Base-by-base conservation (phyloP, 2,113 vertebrate genomes). In the Tylochromis polylepis region DNA sequence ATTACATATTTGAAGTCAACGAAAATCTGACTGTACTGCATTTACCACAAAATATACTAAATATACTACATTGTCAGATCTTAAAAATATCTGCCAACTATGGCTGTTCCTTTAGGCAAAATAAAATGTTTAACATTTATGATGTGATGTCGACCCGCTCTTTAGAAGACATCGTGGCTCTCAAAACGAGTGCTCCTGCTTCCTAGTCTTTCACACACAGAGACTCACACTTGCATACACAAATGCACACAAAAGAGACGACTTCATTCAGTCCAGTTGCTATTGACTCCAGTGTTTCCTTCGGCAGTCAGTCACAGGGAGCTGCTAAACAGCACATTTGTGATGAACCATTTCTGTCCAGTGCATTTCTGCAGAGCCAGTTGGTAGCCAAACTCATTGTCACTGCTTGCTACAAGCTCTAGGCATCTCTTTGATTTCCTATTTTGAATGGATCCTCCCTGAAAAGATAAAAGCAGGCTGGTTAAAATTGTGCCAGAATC, bases 401-500 rank as follows among this genome's bases (percentile, higher is more conserved):
- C 98, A 2, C 87, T 97, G 95, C 96, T 98, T 83, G 97, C 97
- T 94, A 98, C 96, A n/a, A 99, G 93, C 95, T 99, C 98, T 79
- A 99, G 96, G 89, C 98, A 99, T 93, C 98, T 96, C 95, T 98
- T 99, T 92, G 98, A 99, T 96, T 99, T 98, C 94, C 95, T 97
- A 96, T 99, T 99, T 96, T 99, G 98, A 95, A 99, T 98, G 91
- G 97, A 95, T 87, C 98, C 98, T 97, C 98, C 98, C 98, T 99
- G 93, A 72, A 95, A 94, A 94, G 85, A 90, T 11, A 78, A 88
- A 85, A 89, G 72, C 70, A 86, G 53, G 55, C 49, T 86, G 60
- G 93, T 94, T 90, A 91, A 88, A 91, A 91, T 56, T 67, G 81
- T 59, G 86, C 82, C 4, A 43, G 11, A 55, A 65, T 87, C 18